Evolutionary conservation across 2,888 invertebrate genomes (phyloP).

Genomic region (Tholera decimalis): DNA sequence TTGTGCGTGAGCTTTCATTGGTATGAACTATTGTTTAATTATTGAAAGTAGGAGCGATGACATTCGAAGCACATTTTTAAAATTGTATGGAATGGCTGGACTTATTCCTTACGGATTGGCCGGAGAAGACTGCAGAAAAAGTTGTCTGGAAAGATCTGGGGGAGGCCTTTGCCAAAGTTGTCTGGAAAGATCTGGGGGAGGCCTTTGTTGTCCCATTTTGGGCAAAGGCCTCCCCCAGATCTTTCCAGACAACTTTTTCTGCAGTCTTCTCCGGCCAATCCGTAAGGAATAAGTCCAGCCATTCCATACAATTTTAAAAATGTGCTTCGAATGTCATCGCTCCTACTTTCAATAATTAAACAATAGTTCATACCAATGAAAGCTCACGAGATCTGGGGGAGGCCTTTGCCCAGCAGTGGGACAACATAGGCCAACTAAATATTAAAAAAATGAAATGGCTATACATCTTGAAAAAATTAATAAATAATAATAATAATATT

Average conservation of each 20-base stretch:
- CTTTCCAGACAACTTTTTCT: no score
- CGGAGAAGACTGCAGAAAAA: no score
- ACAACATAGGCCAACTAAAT: background rate
- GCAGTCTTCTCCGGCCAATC: no score
- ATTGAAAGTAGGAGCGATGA: background rate
- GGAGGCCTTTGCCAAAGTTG: no score
- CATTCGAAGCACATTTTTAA: background rate
- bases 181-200: no score
- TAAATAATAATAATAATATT: background rate
- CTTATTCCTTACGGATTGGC: no score
- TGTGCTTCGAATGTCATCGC: background rate
- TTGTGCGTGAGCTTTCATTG: background rate
- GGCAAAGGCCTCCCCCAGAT: no score
- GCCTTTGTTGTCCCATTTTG: no score
- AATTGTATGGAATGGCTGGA: background rate
- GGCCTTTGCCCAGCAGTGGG: no score
- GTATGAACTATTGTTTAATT: background rate
- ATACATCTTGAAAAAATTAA: background rate
- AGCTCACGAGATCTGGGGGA: no score
- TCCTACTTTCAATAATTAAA: background rate
- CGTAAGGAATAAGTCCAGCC: no score
- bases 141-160: no score
- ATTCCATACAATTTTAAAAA: background rate
- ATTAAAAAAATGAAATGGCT: background rate
- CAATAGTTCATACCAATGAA: background rate